Conservation (phyloP, 2,113 vertebrate species). For the Hemibates koningsi region DNA sequence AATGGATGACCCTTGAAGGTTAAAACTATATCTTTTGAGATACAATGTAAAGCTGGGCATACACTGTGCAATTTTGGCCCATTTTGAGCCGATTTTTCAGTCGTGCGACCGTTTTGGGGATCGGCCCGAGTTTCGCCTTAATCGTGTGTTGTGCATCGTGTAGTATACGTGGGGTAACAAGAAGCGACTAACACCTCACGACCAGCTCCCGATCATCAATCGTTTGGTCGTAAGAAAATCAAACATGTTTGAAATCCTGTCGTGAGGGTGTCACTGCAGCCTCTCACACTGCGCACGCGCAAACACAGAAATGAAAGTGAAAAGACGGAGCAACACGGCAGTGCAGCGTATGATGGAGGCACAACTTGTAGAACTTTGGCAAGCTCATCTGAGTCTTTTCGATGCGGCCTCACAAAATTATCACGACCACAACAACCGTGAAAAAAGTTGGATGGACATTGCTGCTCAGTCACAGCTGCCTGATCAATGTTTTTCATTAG, state of each 20-base stretch:
- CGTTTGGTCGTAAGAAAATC: not conserved
- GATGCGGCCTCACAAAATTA: not conserved
- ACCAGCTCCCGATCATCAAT: not conserved
- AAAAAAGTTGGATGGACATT: not conserved
- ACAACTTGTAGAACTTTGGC: not conserved
- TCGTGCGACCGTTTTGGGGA: not conserved
- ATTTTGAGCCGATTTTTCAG: not conserved
- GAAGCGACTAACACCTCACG: not conserved
- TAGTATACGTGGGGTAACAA: not conserved
- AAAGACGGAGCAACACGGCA: not conserved
- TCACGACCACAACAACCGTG: accelerated
- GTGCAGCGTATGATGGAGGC: not conserved
- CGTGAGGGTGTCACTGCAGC: not conserved
- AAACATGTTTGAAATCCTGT: not conserved
- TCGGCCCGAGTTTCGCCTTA: accelerated
- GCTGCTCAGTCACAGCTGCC: not conserved
- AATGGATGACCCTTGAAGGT: not conserved
- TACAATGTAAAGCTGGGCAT: not conserved
- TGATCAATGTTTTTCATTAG: not conserved
- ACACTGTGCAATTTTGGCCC: not conserved
- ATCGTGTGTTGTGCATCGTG: not conserved
- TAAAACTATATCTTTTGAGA: not conserved
- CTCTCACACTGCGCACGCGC: accelerated
- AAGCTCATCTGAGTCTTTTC: not conserved
- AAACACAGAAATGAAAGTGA: not conserved